Evolutionary conservation across 2,888 invertebrate species (phyloP), one percentile per base, ranked within the genome.

Genomic region (Rhopalosiphum nymphaeae): DNA sequence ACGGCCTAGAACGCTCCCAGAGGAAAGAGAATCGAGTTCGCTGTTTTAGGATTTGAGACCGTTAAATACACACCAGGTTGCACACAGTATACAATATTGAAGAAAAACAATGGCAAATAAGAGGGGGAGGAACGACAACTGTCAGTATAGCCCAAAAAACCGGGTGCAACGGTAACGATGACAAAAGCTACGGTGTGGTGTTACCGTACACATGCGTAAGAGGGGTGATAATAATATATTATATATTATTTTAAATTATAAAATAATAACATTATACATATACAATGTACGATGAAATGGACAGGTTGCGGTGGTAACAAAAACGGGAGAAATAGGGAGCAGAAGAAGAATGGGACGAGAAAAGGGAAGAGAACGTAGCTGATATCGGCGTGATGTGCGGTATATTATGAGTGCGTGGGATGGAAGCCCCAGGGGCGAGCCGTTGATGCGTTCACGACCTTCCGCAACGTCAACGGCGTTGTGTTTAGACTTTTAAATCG

Each of bases 401-500:
- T 61, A 61, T 36, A 21, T 21, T 21, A 53, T 53, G 53, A 56
- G 7, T 9, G 46, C 7, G 91, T 42, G 90, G 21, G 90, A 29
- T 84, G 29, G 56, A 42, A 89, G 42, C 44, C 44, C 46, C 46
- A 46, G 29, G 56, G 29, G 56, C 10, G 29, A 56, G 53, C 91
- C 91, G 91, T 91, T 91, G 85, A 86, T n/a, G 85, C 85, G 57
- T 86, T 91, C 87, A 29, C 16, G 92, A 92, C 92, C 92, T 92
- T 87, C 61, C 92, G 3, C 61, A 92, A 92, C 87, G 36, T 49
- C 16, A 49, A 61, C 61, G 49, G 36, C 61, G 61, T 92, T 92
- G 87, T 36, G 92, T 84, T 53, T 16, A 4, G 84, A 36, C 46
- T 78, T 91, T 91, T 49, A 49, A 91, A 42, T n/a, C 21, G n/a